Evolutionary conservation across 2,888 invertebrate species (phyloP), one percentile per base, ranked within the genome.

Genomic region (Gasteruption jaculator): DNA sequence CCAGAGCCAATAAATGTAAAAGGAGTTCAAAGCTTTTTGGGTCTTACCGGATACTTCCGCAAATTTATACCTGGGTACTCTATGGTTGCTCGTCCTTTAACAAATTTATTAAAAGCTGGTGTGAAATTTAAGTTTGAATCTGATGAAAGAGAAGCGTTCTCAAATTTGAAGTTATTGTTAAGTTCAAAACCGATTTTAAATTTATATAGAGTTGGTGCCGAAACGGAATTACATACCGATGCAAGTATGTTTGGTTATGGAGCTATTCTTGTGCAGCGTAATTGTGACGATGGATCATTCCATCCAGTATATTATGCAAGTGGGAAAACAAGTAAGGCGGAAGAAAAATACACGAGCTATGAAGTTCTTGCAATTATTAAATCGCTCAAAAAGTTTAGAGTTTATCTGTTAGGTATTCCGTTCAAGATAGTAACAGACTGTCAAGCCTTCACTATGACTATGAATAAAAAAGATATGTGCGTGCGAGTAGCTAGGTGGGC

Each of bases 281-380:
- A 48, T 33, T 32, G 26, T 2, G 39, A 46, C 2, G 50, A 49
- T 18, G 27, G 32, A 7, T 18, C 30, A 20, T 48, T 57, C 5
- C 52, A 56, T 25, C 56, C 56, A 1, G 33, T 58, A n/a, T 53
- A 53, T 38, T 60, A 45, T 36, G 47, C 50, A 1, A 56, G 54
- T 32, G 49, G 54, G 6, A 57, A 53, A 15, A 49, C 52, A 15
- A 50, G 46, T 3, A 21, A 43, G 3, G 38, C 49, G 1, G 56
- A 57, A 41, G 33, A 41, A 24, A 52, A 43, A 20, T 56, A 54
- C 27, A 41, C 41, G 8, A 54, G 53, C 25, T 54, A 49, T 22
- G 54, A 57, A 32, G 47, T 54, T 1, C 43, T 58, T 4, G 57
- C 55, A 1, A 45, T 57, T 1, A 29, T 58, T 1, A 52, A 41